Percentiles rank a stretch among this genome's conserved stretches.
These are phyloP conservation scores for Tortricodes alternella DNA, from an alignment of 2,888 invertebrate genomes.

Conservation along the genomic window DNA sequence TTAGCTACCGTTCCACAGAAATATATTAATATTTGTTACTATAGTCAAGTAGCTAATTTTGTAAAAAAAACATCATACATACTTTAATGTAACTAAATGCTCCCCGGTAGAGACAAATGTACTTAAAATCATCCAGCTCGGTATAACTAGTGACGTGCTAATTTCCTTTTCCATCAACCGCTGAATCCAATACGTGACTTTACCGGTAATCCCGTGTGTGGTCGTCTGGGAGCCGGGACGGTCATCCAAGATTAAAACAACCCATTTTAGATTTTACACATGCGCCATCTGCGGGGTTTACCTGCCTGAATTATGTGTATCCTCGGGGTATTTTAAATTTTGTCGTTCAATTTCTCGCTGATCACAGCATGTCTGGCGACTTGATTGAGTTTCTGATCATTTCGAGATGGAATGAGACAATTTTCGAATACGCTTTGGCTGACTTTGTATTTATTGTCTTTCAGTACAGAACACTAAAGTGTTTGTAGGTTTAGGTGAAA, in stretches of 20 bases:
- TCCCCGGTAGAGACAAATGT: too few relatives aligned
- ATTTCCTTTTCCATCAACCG: neutral
- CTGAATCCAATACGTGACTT: conserved; percentile 35
- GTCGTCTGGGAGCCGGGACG: conserved; percentile 41
- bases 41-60: too few relatives aligned
- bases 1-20: too few relatives aligned
- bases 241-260: conserved; percentile 50
- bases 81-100: too few relatives aligned
- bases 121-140: too few relatives aligned
- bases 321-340: neutral
- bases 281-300: conserved; percentile 11
- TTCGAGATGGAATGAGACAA: neutral
- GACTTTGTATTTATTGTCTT: too few relatives aligned
- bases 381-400: neutral
- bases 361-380: neutral
- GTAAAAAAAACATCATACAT: too few relatives aligned
- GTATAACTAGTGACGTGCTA: neutral
- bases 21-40: too few relatives aligned
- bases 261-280: conserved; percentile 37
- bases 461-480: too few relatives aligned
- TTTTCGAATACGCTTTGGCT: too few relatives aligned
- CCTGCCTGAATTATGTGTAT: conserved; percentile 7
- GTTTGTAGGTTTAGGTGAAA: too few relatives aligned
- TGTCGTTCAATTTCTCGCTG: neutral
- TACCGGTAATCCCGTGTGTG: conserved; percentile 58